Base-by-base conservation (phyloP, 2,113 vertebrate species). In the Amphilophus citrinellus region DNA sequence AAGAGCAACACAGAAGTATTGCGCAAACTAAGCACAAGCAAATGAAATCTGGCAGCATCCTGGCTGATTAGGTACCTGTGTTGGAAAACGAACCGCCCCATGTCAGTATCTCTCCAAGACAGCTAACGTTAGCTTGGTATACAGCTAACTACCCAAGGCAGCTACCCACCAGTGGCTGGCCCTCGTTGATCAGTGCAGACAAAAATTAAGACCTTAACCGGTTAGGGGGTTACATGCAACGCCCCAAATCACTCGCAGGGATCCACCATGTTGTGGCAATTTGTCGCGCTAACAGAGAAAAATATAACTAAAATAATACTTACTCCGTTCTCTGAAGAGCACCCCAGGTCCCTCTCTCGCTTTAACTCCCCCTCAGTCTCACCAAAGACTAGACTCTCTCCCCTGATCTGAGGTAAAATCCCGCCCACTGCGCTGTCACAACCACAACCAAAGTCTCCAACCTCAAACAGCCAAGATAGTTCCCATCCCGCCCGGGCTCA, bases 351-450 rank as follows among this genome's bases (percentile, higher is more conserved):
- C 93, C 94, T 88, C 87, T 90, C 92, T 91, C 92, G 87, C 91
- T 86, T 56, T 87, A 87, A 89, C 92, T 94, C 94, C 91, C 94
- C 93, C 95, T 95, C 95, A 87, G 95, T 95, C 94, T 95, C 95
- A 91, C 84, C 86, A 84, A 89, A 88, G 93, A 93, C 93, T 84
- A 88, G 89, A 90, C 93, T 93, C 91, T 89, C 93, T 95, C 91
- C 94, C 92, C 92, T 92, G 94, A 92, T 93, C 95, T 88, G 94
- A 92, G 87, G 89, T 88, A 56, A 93, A 87, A 62, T 58, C 95
- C 95, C 96, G 95, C 96, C 96, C 94, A 93, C 95, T 87, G 88
- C 92, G 87, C 92, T 91, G 95, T 95, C 94, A 93, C 79, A 84
- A 79, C 91, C 92, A 86, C 77, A 76, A 81, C 86, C 89, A 82